Evolutionary conservation across 2,888 invertebrate species (phyloP).

Genomic region (Esperia sulphurella): DNA sequence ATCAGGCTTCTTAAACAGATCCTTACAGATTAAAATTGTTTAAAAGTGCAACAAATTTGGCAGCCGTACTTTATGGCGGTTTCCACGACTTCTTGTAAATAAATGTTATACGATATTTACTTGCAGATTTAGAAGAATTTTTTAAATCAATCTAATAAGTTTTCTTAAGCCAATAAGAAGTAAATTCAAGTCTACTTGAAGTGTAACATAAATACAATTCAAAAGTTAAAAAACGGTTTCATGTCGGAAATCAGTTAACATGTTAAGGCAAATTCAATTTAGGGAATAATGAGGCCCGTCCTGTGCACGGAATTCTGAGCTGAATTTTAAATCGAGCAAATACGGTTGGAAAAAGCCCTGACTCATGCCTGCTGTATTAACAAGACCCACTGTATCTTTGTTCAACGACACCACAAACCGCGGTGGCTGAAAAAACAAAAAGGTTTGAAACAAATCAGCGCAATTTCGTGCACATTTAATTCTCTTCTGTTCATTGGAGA

Average conservation of each 20-base stretch:
- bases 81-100: no score
- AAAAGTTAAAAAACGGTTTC: conserved; percentile 17
- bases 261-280: conserved; percentile 37
- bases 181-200: neutral
- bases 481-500: neutral
- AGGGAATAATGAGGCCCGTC: conserved; percentile 43
- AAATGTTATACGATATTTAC: no score
- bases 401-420: conserved; percentile 10
- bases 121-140: no score
- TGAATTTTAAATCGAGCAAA: conserved; percentile 43
- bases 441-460: conserved; percentile 7
- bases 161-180: no score
- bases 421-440: conserved; percentile 4
- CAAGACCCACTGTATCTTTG: conserved; percentile 10
- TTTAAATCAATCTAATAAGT: no score
- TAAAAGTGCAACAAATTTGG: no score
- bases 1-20: no score
- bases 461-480: conserved; percentile 1
- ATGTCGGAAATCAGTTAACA: conserved; percentile 31
- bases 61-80: no score
- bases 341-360: conserved; percentile 13
- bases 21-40: no score
- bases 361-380: conserved; percentile 15
- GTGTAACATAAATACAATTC: neutral
- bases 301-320: conserved; percentile 39